Evolutionary conservation across 2,888 invertebrate genomes (phyloP).

Genomic region (Cryptocephalus primarius): DNA sequence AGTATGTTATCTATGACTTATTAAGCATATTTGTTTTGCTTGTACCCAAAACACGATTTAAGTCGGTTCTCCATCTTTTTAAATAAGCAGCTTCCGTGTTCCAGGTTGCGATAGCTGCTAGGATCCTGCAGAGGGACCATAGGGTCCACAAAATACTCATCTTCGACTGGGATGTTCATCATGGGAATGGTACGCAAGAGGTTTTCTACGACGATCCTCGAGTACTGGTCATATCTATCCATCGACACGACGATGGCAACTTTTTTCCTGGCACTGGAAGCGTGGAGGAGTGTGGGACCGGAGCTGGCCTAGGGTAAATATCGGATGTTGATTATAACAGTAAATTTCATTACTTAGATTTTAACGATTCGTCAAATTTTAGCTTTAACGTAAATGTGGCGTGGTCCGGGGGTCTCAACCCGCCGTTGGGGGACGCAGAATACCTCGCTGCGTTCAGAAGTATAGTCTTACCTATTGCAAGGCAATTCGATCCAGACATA

Average conservation of each 20-base stretch:
- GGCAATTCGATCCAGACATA: slow-evolving; percentile 83
- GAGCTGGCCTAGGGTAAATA: slow-evolving; percentile 48
- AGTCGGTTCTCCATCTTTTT: background rate
- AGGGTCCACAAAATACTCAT: slow-evolving; percentile 85
- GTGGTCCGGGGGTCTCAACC: slow-evolving; percentile 82
- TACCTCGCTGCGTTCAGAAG: slow-evolving; percentile 93
- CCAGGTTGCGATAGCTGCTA: slow-evolving; percentile 78
- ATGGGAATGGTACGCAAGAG: slow-evolving; percentile 97
- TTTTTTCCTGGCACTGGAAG: slow-evolving; percentile 99
- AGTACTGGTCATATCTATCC: slow-evolving; percentile 92
- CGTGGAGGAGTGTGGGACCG: slow-evolving; percentile 83
- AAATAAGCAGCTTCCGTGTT: background rate
- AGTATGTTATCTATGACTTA: no score
- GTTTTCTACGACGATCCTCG: slow-evolving; percentile 93
- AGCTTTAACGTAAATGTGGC: slow-evolving; percentile 81
- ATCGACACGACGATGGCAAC: slow-evolving; percentile 98
- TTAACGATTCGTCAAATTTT: background rate
- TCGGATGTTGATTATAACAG: background rate
- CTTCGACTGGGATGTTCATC: slow-evolving; percentile 98
- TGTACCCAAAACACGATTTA: no score
- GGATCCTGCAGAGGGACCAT: slow-evolving; percentile 72
- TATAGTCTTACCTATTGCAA: slow-evolving; percentile 90
- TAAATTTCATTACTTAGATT: no score
- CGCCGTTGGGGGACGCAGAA: slow-evolving; percentile 91
- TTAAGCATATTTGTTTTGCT: no score